A percentile compares a stretch with the other conserved stretches of the same genome.
These are phyloP conservation scores for Oegoconia quadripuncta DNA, from an alignment of 2,888 invertebrate genomes.

Conservation along the genomic window DNA sequence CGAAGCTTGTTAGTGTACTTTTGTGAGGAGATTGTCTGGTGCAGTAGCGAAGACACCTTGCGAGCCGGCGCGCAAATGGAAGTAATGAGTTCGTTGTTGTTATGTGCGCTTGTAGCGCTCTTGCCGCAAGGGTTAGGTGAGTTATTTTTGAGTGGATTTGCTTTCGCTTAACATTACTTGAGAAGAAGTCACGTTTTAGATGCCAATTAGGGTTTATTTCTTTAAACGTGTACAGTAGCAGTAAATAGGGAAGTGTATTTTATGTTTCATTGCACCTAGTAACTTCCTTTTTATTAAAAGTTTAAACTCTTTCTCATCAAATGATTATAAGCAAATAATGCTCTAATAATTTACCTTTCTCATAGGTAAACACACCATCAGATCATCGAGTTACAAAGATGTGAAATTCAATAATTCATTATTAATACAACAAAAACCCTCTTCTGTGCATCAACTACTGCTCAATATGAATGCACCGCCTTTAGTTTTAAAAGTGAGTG, in stretches of 20 bases:
- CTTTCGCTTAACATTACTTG: conserved; percentile 21
- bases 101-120: conserved; percentile 47
- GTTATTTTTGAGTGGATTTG: conserved; percentile 30
- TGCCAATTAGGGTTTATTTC: no score
- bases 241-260: no score
- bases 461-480: conserved; percentile 31
- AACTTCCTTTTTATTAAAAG: neutral
- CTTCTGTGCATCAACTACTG: conserved; percentile 26
- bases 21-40: conserved; percentile 63
- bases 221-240: no score
- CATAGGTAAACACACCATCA: conserved; percentile 1
- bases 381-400: neutral
- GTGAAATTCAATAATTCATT: conserved; percentile 2
- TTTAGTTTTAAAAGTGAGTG: conserved; percentile 23
- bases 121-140: conserved; percentile 54
- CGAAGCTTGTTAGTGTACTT: conserved; percentile 73
- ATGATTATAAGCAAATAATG: no score
- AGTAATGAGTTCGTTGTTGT: conserved; percentile 68
- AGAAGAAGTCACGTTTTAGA: neutral
- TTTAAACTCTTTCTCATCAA: neutral
- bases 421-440: conserved; percentile 19
- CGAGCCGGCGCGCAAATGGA: conserved; percentile 53
- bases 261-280: neutral
- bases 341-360: neutral
- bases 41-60: conserved; percentile 54